phyloP scores from a whole-genome alignment of 2,797 vertebrate species.

The Neosilurus hyrtlii region DNA sequence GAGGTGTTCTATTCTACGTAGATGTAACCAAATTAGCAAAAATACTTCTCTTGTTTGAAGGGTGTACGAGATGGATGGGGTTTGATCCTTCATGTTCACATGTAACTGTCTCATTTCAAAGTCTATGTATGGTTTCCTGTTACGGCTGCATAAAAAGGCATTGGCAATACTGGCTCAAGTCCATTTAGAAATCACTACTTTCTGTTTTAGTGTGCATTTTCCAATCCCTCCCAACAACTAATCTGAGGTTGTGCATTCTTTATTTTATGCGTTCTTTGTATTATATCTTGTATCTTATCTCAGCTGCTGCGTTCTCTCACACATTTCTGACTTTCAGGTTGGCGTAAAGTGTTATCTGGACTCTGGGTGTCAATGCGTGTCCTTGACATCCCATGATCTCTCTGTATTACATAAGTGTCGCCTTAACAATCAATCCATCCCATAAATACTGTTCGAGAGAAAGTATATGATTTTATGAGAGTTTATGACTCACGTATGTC shows the following conservation, averaged over 20 bases:
- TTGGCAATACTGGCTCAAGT: too few relatives aligned
- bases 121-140: too few relatives aligned
- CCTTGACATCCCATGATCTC: not conserved
- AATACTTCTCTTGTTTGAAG: too few relatives aligned
- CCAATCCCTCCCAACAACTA: too few relatives aligned
- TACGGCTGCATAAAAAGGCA: too few relatives aligned
- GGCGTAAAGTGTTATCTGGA: constrained; percentile 19
- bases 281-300: not conserved
- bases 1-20: too few relatives aligned
- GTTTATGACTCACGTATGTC: not conserved
- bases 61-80: too few relatives aligned
- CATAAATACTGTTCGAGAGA: not conserved
- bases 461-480: not conserved
- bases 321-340: constrained; percentile 22
- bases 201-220: too few relatives aligned
- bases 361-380: not conserved
- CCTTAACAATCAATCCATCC: not conserved
- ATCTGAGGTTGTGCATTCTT: not conserved
- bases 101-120: too few relatives aligned
- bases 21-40: too few relatives aligned
- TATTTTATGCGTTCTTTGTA: not conserved
- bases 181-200: too few relatives aligned
- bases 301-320: not conserved
- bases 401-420: not conserved
- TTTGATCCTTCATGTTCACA: too few relatives aligned